These are phyloP conservation scores for Drosophila nr. medialis DNA, from an alignment of 2,888 invertebrate species.

Conservation along the genomic window DNA sequence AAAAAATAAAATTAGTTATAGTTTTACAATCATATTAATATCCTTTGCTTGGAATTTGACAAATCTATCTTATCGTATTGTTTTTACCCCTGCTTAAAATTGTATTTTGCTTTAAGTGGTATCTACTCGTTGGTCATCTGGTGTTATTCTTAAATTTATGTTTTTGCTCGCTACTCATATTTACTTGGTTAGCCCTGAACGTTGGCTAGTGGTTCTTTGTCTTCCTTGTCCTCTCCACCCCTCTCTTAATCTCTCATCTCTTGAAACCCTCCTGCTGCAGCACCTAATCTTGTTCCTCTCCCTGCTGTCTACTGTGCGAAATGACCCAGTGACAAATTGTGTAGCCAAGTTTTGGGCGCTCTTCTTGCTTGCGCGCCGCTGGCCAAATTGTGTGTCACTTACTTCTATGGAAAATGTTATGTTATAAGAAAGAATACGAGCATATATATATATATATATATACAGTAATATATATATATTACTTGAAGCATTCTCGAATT, in stretches of 20 bases:
- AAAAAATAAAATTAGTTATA: neutral
- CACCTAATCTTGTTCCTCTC: constrained; percentile 11
- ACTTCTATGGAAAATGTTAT: constrained; percentile 2
- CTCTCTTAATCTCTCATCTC: neutral
- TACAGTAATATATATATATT: constrained; percentile 1
- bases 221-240: neutral
- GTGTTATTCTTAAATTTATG: neutral
- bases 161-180: constrained; percentile 10
- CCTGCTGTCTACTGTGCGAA: constrained; percentile 57
- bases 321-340: constrained; percentile 75
- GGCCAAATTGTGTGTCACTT: constrained; percentile 29
- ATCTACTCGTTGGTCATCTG: neutral
- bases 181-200: constrained; percentile 18
- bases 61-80: neutral
- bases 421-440: constrained; percentile 3
- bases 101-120: neutral
- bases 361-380: constrained; percentile 31
- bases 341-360: constrained; percentile 57
- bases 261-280: neutral
- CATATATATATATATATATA: constrained; percentile 23
- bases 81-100: neutral
- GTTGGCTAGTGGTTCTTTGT: neutral
- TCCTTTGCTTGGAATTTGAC: neutral
- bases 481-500: constrained; percentile 33
- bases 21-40: neutral